phyloP scores from a whole-genome alignment of 2,113 vertebrate genomes.

The Urocolius indicus region DNA sequence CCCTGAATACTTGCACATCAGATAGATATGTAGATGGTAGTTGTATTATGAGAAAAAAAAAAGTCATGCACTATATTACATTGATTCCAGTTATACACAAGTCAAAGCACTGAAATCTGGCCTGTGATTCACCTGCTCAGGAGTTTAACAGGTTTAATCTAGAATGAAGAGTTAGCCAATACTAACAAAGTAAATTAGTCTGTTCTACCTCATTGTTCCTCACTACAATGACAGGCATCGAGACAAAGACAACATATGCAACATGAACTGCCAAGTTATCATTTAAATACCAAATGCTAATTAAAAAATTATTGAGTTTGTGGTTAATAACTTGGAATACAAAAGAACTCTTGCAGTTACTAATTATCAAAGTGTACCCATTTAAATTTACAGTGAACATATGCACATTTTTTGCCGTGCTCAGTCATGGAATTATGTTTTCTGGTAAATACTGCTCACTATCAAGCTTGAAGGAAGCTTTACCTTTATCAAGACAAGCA shows the following conservation, averaged over 20 bases:
- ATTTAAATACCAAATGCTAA: constrained; percentile 24
- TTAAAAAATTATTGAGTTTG: background rate
- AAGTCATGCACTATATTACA: background rate
- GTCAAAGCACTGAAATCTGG: background rate
- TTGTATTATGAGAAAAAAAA: background rate
- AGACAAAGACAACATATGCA: constrained; percentile 21
- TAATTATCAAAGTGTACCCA: background rate
- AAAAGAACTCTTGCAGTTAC: background rate
- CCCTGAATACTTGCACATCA: background rate
- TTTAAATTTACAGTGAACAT: background rate
- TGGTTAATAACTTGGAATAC: background rate
- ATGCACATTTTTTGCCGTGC: background rate
- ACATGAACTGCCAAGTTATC: background rate
- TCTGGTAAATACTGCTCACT: background rate
- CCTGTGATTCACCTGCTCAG: background rate
- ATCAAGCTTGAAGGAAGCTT: background rate
- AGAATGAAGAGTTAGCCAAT: background rate
- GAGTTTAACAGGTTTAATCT: background rate
- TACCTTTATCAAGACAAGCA: background rate
- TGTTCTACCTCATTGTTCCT: background rate
- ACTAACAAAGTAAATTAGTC: constrained; percentile 17
- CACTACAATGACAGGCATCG: background rate
- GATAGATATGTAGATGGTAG: background rate
- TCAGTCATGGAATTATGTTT: background rate
- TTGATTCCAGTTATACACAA: background rate